Conservation (phyloP, 2,888 invertebrate genomes). For the Apamea sordens region DNA sequence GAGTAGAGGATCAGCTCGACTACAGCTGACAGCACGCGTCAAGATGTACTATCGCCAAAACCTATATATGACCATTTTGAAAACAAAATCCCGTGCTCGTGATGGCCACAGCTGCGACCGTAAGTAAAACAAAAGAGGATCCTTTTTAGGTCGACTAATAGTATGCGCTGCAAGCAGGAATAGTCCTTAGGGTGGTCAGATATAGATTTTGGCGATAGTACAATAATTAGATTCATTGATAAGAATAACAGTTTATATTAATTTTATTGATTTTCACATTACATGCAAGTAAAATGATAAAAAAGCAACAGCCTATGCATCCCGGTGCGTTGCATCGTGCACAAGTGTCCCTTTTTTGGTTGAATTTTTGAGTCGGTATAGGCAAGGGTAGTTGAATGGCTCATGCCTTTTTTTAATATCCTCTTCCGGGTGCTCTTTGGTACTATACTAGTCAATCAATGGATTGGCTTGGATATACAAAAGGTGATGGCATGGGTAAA, state of each 20-base stretch:
- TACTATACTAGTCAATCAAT: constrained; percentile 25
- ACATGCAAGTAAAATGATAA: constrained; percentile 70
- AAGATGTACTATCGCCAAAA: too few relatives aligned
- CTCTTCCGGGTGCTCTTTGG: constrained; percentile 53
- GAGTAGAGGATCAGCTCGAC: background rate
- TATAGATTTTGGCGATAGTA: too few relatives aligned
- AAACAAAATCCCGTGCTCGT: too few relatives aligned
- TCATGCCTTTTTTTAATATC: constrained; percentile 59
- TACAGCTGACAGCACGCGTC: background rate
- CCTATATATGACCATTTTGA: too few relatives aligned
- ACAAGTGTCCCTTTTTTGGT: constrained; percentile 78
- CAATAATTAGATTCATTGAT: background rate
- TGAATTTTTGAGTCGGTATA: constrained; percentile 68
- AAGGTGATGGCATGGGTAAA: constrained; percentile 2
- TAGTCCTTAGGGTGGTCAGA: too few relatives aligned
- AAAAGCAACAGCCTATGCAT: too few relatives aligned
- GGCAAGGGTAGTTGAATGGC: constrained; percentile 59
- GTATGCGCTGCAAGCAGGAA: too few relatives aligned
- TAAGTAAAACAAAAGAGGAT: too few relatives aligned
- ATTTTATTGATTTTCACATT: background rate
- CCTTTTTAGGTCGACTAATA: too few relatives aligned
- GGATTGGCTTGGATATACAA: constrained; percentile 11
- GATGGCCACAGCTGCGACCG: too few relatives aligned
- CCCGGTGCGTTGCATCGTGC: constrained; percentile 72
- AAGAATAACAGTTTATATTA: background rate